Evolutionary conservation across 2,888 invertebrate species (phyloP), one percentile per base, ranked within the genome.

Genomic region (Agonum fuliginosum): DNA sequence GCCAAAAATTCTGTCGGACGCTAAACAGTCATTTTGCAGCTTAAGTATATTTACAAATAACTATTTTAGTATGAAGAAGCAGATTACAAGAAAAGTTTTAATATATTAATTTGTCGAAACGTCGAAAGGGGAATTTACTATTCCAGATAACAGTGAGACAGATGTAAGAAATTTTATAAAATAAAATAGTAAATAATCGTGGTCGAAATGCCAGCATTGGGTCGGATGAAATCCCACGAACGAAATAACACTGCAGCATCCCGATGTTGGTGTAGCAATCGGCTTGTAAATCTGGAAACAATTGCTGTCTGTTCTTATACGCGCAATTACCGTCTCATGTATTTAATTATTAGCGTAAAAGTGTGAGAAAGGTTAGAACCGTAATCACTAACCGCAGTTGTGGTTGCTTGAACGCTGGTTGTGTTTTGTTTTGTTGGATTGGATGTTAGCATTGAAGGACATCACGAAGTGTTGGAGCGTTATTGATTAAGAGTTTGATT

Each of bases 401-500:
- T 22, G 20, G 20, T 54, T 54, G 22, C 22, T 54, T 10, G 24
- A 24, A 24, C 54, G n/a, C 37, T 54, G 54, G 58, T 62, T 30
- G 58, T 27, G 12, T 54, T 54, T n/a, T 22, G 54, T 62, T 27
- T 22, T 20, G 12, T 24, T 24, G 54, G 24, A 22, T 43, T 62
- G 58, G 58, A 62, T 62, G 54, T 54, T 54, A 12, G 20, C 2
- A 12, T 3, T 54, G 58, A 62, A 62, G 58, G 58, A 62, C 58
- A 27, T 27, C 58, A 62, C 30, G 30, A 62, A 17, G 30, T 62
- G 58, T 30, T 62, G 8, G 30, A 62, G 4, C 30, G 30, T 62
- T 62, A 62, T 62, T 62, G 58, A 62, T 62, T 62, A 30, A n/a
- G 58, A 27, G 17, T 62, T 62, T 62, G 58, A 62, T 62, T 62